A percentile compares a stretch with the other conserved stretches of the same genome.
Evolutionary conservation across 2,888 invertebrate genomes (phyloP).

Genomic region (Pristionchus exspectatus): DNA sequence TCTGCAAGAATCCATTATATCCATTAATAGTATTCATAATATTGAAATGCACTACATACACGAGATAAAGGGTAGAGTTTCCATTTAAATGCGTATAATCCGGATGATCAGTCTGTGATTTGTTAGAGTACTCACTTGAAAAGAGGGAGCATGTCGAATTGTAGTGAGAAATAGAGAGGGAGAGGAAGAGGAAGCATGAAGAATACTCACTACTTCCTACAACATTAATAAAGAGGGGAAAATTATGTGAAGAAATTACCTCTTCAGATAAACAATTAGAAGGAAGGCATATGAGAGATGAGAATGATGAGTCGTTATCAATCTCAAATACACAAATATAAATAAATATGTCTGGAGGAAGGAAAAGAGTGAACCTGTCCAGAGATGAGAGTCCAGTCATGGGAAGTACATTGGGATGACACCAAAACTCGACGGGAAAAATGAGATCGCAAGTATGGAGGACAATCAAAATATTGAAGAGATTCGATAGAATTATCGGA

Average conservation of each 20-base stretch:
- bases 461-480: slow-evolving; percentile 24
- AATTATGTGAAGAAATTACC: neutral
- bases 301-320: neutral
- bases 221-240: neutral
- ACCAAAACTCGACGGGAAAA: neutral
- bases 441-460: slow-evolving; percentile 30
- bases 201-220: slow-evolving; percentile 27
- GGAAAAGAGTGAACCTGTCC: neutral
- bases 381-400: slow-evolving; percentile 8
- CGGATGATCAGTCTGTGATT: neutral
- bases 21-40: too few relatives aligned
- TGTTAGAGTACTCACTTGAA: neutral
- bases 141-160: neutral
- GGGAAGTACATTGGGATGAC: neutral
- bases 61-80: too few relatives aligned
- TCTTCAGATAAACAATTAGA: neutral
- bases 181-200: neutral
- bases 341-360: neutral
- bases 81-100: neutral
- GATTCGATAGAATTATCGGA: neutral
- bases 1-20: neutral
- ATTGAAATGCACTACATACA: too few relatives aligned
- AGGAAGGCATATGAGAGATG: neutral
- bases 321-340: neutral
- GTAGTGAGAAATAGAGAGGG: neutral